Base-by-base conservation (phyloP, 2,888 invertebrate species). In the Alloplasta piceator region DNA sequence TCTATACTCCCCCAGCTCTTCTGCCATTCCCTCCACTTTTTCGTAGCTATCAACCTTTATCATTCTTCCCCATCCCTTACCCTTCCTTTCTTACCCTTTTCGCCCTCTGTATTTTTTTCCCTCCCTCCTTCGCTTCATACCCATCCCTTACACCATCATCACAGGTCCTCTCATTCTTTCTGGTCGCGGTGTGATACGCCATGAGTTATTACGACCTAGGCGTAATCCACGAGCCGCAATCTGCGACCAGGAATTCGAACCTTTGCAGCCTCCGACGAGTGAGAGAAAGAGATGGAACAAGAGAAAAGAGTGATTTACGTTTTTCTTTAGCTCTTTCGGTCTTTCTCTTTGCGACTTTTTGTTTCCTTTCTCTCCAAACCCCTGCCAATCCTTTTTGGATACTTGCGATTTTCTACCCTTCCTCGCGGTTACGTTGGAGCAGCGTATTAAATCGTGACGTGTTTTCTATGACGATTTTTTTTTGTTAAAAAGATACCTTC, bases 221-320 rank as follows among this genome's bases (percentile, higher is more conserved):
- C 78, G 80, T 82, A 82, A 84, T 85, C 83, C 84, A 78, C 70
- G 78, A 82, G 77, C 73, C 76, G 73, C 80, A 85, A 85, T 82
- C 84, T 85, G 80, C 82, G 82, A 80, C 82, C 82, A 83, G 73
- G 78, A 85, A 83, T 85, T 84, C 83, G 73, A 84, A 80, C 83
- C 82, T 80, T 80, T 84, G 76, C 79, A 77, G 46, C 58, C 55
- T 38, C 68, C 63, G 9, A 56, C 64, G 41, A 12, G 67, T 12
- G 50, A 67, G 48, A 71, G 60, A 26, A 10, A 16, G 36, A 9
- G 67, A 61, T 10, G 26, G 41, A 12, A 36, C 14, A 43, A 63
- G 73, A 68, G 63, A 77, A 83, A 82, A 84, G 71, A 78, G 77
- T 84, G 82, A 85, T 84, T 84, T 83, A 83, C 80, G 74, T 67